Percentiles rank a stretch among this genome's conserved stretches.
Evolutionary conservation across 2,888 invertebrate species (phyloP).

Genomic region (Ochropleura leucogaster): DNA sequence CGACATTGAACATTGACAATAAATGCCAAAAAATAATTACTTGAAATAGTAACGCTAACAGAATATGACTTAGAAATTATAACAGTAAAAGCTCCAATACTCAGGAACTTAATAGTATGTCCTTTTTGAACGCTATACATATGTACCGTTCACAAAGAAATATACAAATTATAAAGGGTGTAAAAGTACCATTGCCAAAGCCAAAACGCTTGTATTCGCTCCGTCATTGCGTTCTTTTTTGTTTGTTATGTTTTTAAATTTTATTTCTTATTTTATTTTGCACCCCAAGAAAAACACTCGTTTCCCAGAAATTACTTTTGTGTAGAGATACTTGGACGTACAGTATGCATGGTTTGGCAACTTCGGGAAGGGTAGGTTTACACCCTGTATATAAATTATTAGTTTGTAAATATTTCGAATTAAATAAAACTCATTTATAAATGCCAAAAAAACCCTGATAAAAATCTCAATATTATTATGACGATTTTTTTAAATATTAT

Average conservation of each 20-base stretch:
- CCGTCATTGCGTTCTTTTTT: no score
- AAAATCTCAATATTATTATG: conserved; percentile 43
- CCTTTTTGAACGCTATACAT: neutral
- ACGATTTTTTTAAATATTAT: conserved; percentile 50
- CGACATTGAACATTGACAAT: neutral
- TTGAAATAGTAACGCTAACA: neutral
- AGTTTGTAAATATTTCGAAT: conserved; percentile 10
- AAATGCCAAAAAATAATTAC: no score
- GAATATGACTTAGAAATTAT: neutral
- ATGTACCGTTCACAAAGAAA: conserved; percentile 7
- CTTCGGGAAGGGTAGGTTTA: no score
- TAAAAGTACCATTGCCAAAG: no score
- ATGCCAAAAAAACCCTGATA: conserved; percentile 63
- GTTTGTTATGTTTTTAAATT: no score
- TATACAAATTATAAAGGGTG: neutral
- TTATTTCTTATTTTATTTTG: no score
- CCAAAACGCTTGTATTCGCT: no score
- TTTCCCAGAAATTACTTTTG: no score
- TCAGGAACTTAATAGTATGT: neutral
- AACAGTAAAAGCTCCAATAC: conserved; percentile 27
- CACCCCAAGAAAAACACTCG: no score
- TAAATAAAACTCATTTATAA: conserved; percentile 39
- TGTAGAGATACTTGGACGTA: no score
- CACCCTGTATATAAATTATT: neutral
- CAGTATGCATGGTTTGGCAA: no score